These are phyloP conservation scores for Ditylenchus weischeri DNA, from an alignment of 2,888 invertebrate genomes.

Conservation along the genomic window DNA sequence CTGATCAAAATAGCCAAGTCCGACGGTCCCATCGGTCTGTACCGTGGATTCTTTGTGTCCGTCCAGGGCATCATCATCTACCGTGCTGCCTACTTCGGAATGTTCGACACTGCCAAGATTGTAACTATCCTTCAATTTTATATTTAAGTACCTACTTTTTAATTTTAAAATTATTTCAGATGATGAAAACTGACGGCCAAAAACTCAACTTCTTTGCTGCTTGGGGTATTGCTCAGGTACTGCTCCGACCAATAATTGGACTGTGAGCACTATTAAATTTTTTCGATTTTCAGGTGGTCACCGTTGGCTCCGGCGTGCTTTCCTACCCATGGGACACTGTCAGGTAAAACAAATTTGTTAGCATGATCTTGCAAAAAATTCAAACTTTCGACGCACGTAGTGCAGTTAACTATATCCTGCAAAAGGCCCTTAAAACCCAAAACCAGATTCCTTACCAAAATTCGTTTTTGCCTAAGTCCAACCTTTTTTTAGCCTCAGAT, in stretches of 20 bases:
- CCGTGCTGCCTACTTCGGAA: conserved; percentile 88
- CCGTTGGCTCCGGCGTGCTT: conserved; percentile 43
- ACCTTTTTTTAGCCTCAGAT: too few species aligned
- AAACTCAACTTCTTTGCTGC: conserved; percentile 83
- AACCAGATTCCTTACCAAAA: too few species aligned
- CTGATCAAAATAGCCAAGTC: conserved; percentile 72
- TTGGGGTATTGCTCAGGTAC: conserved; percentile 70
- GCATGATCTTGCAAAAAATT: too few species aligned
- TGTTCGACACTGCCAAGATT: conserved; percentile 90
- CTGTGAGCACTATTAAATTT: neutral
- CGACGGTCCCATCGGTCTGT: conserved; percentile 79
- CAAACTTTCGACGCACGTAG: too few species aligned
- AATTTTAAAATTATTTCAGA: too few species aligned
- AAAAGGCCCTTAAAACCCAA: too few species aligned
- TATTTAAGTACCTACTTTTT: too few species aligned
- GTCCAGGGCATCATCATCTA: conserved; percentile 84
- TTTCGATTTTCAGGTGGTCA: conserved; percentile 42
- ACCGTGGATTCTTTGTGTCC: conserved; percentile 88
- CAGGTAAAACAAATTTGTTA: neutral
- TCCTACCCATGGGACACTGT: conserved; percentile 54
- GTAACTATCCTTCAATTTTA: conserved; percentile 59
- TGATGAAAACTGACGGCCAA: conserved; percentile 76
- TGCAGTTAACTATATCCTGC: too few species aligned
- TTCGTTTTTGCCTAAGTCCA: too few species aligned
- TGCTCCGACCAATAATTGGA: neutral